Conservation (phyloP, 2,113 vertebrate genomes). For the Myotis yumanensis region DNA sequence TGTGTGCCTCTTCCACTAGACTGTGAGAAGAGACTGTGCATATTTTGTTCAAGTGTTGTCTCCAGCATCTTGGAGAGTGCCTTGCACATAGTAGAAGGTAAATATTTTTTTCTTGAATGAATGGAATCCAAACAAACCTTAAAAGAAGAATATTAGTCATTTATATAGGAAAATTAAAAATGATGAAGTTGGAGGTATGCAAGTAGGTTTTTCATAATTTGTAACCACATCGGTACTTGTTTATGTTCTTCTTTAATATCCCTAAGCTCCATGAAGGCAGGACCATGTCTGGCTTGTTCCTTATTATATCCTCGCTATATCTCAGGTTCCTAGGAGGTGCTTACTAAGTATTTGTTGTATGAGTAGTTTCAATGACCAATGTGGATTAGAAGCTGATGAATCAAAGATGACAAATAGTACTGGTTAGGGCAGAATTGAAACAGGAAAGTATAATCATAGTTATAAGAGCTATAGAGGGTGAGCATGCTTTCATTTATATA, state of each 20-base stretch:
- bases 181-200: background rate
- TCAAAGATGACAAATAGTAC: conserved; percentile 41
- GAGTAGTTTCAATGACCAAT: conserved; percentile 21
- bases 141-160: background rate
- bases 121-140: conserved; percentile 13
- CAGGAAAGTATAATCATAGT: background rate
- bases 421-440: background rate
- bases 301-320: background rate
- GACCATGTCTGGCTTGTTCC: background rate
- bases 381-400: conserved; percentile 1
- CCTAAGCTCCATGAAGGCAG: background rate
- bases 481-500: conserved; percentile 18
- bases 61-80: background rate
- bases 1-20: background rate
- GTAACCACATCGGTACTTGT: background rate
- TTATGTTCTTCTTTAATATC: background rate
- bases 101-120: background rate
- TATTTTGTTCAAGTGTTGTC: background rate
- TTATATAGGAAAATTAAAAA: conserved; percentile 9
- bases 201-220: background rate
- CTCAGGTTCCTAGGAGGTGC: background rate
- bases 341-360: conserved; percentile 34
- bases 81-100: background rate
- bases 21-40: background rate
- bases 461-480: background rate